Evolutionary conservation across 2,113 vertebrate species (phyloP), one percentile per base, ranked within the genome.

Genomic region (Heterotis niloticus): DNA sequence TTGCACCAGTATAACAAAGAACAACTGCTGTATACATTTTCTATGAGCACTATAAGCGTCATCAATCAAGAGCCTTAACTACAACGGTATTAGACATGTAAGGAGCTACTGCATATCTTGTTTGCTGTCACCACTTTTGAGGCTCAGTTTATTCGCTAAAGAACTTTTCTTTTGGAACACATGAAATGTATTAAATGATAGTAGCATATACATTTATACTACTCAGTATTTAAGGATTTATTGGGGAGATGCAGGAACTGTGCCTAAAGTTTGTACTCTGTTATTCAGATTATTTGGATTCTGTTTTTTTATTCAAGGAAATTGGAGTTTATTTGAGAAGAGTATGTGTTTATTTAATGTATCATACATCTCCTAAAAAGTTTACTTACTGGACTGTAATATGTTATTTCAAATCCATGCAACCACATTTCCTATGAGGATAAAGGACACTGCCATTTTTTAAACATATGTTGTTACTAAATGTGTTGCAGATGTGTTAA

Each of bases 1-100:
- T 81, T 44, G n/a, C 29, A n/a, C 64, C 64, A 1, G 1, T 65
- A n/a, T 65, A 65, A 34, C 20, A 28, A n/a, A 59, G 85, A 80
- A 84, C 82, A 82, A 79, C 77, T 82, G 84, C 86, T 85, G 85
- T 88, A 87, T 91, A 87, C 34, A 87, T 89, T 88, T 91, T 83
- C 85, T 82, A 79, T 88, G 83, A 83, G 86, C 90, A 90, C 91
- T 44, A 86, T 77, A 66, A 68, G 71, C 86, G 84, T 86, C 88
- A 88, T 62, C 89, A 84, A 80, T 89, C 87, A 89, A 83, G 89
- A 91, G 83, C 88, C 89, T 87, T 87, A 86, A 82, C 88, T 90
- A 78, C 92, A 92, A 92, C 92, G 90, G 90, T 89, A 90, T 92
- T 91, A 92, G 86, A 86, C 88, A 83, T 87, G 90, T 90, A 91